These are phyloP conservation scores for Zaprionus camerounensis DNA, from an alignment of 1,140 invertebrate genomes.

Conservation along the genomic window DNA sequence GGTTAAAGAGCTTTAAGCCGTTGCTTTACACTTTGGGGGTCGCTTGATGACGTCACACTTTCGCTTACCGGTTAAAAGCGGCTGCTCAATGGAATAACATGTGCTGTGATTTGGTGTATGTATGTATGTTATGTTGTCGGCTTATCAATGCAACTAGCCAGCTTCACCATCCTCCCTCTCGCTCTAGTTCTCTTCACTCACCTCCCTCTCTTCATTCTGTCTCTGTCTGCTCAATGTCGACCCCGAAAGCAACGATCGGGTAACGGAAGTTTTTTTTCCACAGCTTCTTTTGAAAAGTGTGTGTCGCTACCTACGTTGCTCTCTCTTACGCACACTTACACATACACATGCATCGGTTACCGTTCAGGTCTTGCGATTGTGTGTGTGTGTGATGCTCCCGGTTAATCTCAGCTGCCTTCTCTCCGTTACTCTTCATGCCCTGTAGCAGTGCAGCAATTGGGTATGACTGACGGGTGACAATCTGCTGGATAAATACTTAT, in stretches of 20 bases:
- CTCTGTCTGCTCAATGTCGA: slow-evolving; percentile 16
- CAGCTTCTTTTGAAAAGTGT: slow-evolving; percentile 12
- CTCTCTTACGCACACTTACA: background rate
- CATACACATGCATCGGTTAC: slow-evolving; percentile 1
- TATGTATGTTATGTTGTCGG: background rate
- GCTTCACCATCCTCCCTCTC: background rate
- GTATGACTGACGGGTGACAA: background rate
- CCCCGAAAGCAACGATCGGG: slow-evolving; percentile 46
- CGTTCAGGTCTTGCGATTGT: background rate
- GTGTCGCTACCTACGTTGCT: background rate
- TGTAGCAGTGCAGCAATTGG: background rate
- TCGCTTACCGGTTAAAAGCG: slow-evolving; percentile 28
- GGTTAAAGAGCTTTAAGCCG: background rate
- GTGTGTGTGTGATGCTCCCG: slow-evolving; percentile 9
- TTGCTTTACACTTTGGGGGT: background rate
- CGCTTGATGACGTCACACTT: background rate
- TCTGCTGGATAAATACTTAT: background rate
- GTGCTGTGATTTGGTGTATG: background rate
- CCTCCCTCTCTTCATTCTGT: background rate
- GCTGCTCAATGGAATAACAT: slow-evolving; percentile 17
- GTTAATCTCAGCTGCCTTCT: slow-evolving; percentile 29
- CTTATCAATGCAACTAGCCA: slow-evolving; percentile 33
- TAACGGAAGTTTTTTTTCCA: slow-evolving; percentile 64
- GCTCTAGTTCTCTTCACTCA: background rate
- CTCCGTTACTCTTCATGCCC: slow-evolving; percentile 9